Evolutionary conservation across 2,113 vertebrate genomes (phyloP).

Genomic region (Eulemur macaco): DNA sequence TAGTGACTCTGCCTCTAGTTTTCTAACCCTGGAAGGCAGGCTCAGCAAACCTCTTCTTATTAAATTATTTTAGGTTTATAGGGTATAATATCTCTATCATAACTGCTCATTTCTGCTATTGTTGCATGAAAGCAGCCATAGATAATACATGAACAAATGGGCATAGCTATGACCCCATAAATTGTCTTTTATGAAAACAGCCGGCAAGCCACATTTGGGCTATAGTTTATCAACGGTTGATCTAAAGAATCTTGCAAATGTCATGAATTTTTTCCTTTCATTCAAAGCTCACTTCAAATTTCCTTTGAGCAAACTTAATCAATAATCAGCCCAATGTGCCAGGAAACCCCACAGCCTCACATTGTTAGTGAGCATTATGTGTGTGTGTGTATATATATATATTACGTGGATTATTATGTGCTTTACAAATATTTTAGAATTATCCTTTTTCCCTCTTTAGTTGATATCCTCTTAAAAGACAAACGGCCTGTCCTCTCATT

Average conservation of each 20-base stretch:
- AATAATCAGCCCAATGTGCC: background rate
- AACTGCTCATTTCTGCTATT: background rate
- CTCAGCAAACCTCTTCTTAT: background rate
- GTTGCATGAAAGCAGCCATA: background rate
- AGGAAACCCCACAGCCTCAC: background rate
- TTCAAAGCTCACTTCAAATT: background rate
- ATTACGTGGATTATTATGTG: background rate
- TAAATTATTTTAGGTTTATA: constrained; percentile 18
- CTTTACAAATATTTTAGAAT: background rate
- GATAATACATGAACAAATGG: background rate
- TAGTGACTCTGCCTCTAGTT: background rate
- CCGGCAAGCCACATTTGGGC: background rate
- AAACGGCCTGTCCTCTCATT: background rate
- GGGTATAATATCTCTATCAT: background rate
- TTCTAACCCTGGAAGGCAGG: background rate
- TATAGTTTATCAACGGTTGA: background rate
- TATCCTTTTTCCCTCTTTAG: background rate
- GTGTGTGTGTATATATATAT: background rate
- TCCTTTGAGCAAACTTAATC: background rate
- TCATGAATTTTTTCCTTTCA: background rate
- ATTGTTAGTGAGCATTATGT: background rate
- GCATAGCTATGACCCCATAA: background rate
- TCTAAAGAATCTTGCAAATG: background rate
- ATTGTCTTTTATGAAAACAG: background rate
- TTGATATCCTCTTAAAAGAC: background rate